Evolutionary conservation across 1,140 invertebrate genomes (phyloP).

Genomic region (Coptotermes formosanus): DNA sequence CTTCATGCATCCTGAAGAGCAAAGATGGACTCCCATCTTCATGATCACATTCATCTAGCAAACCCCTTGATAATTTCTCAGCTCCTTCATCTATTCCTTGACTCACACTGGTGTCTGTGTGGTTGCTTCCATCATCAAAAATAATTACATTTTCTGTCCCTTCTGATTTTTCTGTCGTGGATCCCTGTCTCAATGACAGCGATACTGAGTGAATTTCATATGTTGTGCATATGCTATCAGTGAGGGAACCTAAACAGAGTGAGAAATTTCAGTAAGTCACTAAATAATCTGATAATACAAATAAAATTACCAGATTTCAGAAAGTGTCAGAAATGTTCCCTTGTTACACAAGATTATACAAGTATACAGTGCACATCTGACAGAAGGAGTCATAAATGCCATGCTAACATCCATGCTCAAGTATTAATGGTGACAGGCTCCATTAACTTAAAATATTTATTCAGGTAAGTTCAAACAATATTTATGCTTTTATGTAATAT

Average conservation of each 20-base stretch:
- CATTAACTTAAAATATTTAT: too few species aligned
- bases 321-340: too few species aligned
- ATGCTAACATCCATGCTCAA: too few species aligned
- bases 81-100: background rate
- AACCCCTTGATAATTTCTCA: background rate
- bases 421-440: too few species aligned
- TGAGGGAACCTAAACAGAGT: constrained; percentile 52
- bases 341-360: too few species aligned
- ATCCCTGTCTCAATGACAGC: background rate
- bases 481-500: too few species aligned
- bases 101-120: background rate
- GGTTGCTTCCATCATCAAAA: background rate
- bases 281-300: too few species aligned
- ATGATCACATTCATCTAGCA: background rate
- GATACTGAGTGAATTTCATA: constrained; percentile 50
- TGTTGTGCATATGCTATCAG: constrained; percentile 60
- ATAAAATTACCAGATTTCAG: too few species aligned
- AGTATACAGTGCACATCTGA: too few species aligned
- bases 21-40: constrained; percentile 26
- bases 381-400: too few species aligned
- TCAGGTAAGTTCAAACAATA: too few species aligned
- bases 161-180: background rate
- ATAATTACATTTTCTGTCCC: background rate
- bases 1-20: constrained; percentile 40
- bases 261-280: constrained; percentile 10